Evolutionary conservation across 2,797 vertebrate species (phyloP).

Genomic region (Melanotaenia trifasciata): DNA sequence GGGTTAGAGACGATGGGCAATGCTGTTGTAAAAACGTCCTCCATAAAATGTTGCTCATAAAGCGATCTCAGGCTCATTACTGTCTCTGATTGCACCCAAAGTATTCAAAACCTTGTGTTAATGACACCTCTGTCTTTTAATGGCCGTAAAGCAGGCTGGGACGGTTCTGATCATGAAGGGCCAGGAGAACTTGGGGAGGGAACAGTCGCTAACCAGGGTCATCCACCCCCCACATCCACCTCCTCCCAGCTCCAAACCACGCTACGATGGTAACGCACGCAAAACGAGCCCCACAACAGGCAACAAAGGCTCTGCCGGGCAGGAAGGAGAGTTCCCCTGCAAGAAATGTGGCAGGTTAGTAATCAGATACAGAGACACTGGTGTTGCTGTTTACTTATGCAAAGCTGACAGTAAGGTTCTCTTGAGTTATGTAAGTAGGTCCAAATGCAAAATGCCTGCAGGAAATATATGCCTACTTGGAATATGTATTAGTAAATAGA

Average conservation of each 20-base stretch:
- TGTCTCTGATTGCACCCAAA: not conserved
- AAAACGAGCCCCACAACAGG: conserved; percentile 74
- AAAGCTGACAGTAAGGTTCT: conserved; percentile 7
- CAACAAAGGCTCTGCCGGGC: conserved; percentile 81
- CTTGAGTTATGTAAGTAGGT: conserved; percentile 11
- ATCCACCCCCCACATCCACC: conserved; percentile 62
- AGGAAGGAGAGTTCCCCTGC: conserved; percentile 96
- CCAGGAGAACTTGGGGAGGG: conserved; percentile 81
- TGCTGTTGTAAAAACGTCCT: not conserved
- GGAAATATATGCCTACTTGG: conserved; percentile 40
- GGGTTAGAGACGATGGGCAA: too few relatives aligned
- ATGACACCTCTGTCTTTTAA: not conserved
- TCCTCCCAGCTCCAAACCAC: conserved; percentile 51
- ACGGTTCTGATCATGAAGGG: conserved; percentile 82
- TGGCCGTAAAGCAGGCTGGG: conserved; percentile 72
- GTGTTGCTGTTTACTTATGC: conserved; percentile 13
- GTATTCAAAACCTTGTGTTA: not conserved
- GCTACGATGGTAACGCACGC: conserved; percentile 77
- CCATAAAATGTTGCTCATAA: conserved; percentile 19
- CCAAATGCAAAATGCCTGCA: conserved; percentile 2
- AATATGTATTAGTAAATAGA: conserved; percentile 37
- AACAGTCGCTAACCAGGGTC: conserved; percentile 70
- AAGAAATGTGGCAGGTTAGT: conserved; percentile 98
- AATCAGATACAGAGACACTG: conserved; percentile 6
- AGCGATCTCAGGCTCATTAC: conserved; percentile 10